Base-by-base conservation (phyloP, 2,797 vertebrate species). In the Sebastes itinus region DNA sequence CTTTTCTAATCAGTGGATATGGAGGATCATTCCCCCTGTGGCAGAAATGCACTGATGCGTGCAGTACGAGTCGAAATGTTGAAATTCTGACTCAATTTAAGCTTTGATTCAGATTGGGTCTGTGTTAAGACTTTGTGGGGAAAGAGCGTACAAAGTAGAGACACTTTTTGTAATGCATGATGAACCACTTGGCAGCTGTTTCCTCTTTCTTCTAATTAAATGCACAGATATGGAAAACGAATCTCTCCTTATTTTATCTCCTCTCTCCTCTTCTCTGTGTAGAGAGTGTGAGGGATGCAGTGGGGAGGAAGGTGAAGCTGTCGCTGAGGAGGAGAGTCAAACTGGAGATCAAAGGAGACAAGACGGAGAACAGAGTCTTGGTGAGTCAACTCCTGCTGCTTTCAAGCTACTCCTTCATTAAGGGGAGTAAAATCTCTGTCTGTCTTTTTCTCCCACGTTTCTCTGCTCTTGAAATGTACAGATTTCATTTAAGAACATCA, bases 291-390 rank as follows among this genome's bases (percentile, higher is more conserved):
- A 97, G 96, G 95, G 97, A 98, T 95, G 96, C 97, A 61, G 95
- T 98, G 89, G 97, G 97, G 83, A 97, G 96, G 90, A 98, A 98
- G 95, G 97, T 97, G 76, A 98, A 97, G 93, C 96, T 99, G 92
- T 96, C 96, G 0, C 92, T 99, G 85, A 97, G 96, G 94, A 99
- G 97, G 95, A 97, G 95, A 93, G 97, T 99, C 68, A 98, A 97
- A 81, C 89, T 99, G 92, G 98, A 99, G 95, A 95, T 96, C 80
- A 99, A 98, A 94, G 97, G 96, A 82, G 97, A 98, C 94, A 97
- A 96, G 95, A 95, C 97, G 49, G 97, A 98, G 87, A 98, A 98
- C 95, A 97, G 94, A 95, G 97, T 98, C 77, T 70, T 99, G 97
- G 98, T 98, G 93, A 97, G 97, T 96, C 72, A 52, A 78, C 55